Evolutionary conservation across 2,888 invertebrate genomes (phyloP).

Genomic region (Oeneis ivallda): DNA sequence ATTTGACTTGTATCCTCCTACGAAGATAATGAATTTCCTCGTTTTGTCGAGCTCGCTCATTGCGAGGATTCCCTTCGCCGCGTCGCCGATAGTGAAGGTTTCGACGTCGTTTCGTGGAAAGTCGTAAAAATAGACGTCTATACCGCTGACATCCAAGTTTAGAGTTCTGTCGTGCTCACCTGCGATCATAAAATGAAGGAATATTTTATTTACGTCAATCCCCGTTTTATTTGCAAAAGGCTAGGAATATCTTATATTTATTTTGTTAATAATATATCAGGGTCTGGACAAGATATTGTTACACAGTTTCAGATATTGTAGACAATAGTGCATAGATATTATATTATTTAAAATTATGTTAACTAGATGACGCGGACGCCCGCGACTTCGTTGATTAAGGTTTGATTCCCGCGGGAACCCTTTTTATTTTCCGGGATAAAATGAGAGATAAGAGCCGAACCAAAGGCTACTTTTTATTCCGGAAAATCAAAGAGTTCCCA

Average conservation of each 20-base stretch:
- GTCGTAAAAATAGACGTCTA: constrained; percentile 65
- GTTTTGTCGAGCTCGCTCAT: constrained; percentile 54
- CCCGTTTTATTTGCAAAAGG: constrained; percentile 5
- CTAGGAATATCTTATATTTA: not conserved
- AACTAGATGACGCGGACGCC: too few relatives aligned
- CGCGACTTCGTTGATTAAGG: too few relatives aligned
- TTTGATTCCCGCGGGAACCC: too few relatives aligned
- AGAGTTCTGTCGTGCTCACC: constrained; percentile 59
- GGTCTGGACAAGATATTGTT: too few relatives aligned
- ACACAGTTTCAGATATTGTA: not conserved
- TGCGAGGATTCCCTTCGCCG: constrained; percentile 59
- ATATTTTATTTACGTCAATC: constrained; percentile 20
- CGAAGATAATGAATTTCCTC: constrained; percentile 63
- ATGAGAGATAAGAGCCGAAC: too few relatives aligned
- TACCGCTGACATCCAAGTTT: constrained; percentile 61
- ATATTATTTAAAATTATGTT: too few relatives aligned
- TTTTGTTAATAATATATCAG: too few relatives aligned
- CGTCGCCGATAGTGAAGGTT: constrained; percentile 55
- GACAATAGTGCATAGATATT: not conserved
- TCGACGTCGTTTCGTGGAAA: constrained; percentile 52
- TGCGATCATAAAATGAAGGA: constrained; percentile 42
- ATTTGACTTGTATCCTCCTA: constrained; percentile 67
- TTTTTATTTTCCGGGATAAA: too few relatives aligned
- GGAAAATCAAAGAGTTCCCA: too few relatives aligned
- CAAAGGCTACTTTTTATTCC: too few relatives aligned